These are phyloP conservation scores for Pelecanoides urinatrix DNA, from an alignment of 2,113 vertebrate genomes.

Conservation along the genomic window DNA sequence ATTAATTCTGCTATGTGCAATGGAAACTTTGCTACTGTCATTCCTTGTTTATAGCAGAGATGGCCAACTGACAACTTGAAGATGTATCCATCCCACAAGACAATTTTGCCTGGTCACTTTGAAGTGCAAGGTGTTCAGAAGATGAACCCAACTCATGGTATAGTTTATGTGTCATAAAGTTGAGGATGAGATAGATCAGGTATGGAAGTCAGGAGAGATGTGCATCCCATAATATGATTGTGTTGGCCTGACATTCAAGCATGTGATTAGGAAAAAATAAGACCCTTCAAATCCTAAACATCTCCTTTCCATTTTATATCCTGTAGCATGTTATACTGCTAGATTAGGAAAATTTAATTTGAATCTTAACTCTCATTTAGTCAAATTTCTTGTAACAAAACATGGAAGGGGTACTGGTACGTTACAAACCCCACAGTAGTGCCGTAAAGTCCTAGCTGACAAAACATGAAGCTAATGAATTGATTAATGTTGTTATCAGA, in stretches of 20 bases:
- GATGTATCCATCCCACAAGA: neutral
- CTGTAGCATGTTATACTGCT: neutral
- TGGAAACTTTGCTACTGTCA: neutral
- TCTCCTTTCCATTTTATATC: neutral
- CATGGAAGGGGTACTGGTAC: neutral
- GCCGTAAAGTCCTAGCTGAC: slow-evolving; percentile 1
- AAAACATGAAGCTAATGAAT: slow-evolving; percentile 42
- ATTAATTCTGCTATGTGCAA: neutral
- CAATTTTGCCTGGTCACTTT: neutral
- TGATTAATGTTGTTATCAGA: slow-evolving; percentile 59
- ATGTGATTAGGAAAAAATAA: neutral
- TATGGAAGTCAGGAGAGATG: neutral
- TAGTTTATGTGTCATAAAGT: neutral
- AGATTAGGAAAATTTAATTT: neutral
- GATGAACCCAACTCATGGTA: neutral
- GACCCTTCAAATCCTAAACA: neutral
- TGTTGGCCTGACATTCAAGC: neutral
- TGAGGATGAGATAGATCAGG: neutral
- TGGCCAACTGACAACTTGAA: neutral
- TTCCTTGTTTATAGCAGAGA: neutral
- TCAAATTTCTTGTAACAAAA: neutral
- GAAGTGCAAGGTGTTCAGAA: neutral
- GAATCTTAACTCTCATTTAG: neutral
- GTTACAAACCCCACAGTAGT: neutral
- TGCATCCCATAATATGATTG: neutral